A percentile compares a stretch with the other conserved stretches of the same genome.
phyloP scores from a whole-genome alignment of 2,113 vertebrate species.

The Corythornis vintsioides region DNA sequence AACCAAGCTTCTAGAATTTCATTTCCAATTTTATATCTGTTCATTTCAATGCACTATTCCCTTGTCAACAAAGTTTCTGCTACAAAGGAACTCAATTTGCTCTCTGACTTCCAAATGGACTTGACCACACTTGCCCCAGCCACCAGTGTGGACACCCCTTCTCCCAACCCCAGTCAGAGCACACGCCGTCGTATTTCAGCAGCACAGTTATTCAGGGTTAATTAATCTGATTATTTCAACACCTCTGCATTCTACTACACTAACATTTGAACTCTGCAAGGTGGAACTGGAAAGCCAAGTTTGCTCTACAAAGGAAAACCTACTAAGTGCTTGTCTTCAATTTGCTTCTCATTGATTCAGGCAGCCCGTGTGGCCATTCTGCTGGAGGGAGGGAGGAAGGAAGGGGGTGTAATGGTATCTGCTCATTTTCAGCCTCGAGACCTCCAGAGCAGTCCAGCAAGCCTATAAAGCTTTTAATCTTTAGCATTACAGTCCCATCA shows the following conservation, averaged over 20 bases:
- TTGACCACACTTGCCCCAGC: not conserved
- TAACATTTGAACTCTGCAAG: not conserved
- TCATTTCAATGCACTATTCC: not conserved
- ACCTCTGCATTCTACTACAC: not conserved
- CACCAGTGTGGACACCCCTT: not conserved
- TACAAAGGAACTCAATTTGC: not conserved
- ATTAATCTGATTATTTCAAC: not conserved
- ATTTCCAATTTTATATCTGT: not conserved
- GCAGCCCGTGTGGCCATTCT: not conserved
- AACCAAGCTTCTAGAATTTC: not conserved
- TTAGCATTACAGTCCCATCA: not conserved
- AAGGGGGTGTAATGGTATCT: not conserved
- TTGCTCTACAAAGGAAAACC: not conserved
- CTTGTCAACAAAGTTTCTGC: not conserved
- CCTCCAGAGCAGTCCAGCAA: not conserved
- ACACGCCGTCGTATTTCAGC: not conserved
- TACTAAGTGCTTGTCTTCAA: not conserved
- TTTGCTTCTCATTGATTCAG: not conserved
- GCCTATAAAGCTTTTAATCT: not conserved
- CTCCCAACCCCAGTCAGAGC: not conserved
- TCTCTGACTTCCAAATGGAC: not conserved
- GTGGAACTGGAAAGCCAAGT: not conserved
- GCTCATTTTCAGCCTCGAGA: not conserved
- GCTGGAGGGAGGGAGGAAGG: accelerated
- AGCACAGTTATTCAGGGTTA: not conserved